These are phyloP conservation scores for Cacatua alba DNA, from an alignment of 2,113 vertebrate genomes.

Conservation along the genomic window DNA sequence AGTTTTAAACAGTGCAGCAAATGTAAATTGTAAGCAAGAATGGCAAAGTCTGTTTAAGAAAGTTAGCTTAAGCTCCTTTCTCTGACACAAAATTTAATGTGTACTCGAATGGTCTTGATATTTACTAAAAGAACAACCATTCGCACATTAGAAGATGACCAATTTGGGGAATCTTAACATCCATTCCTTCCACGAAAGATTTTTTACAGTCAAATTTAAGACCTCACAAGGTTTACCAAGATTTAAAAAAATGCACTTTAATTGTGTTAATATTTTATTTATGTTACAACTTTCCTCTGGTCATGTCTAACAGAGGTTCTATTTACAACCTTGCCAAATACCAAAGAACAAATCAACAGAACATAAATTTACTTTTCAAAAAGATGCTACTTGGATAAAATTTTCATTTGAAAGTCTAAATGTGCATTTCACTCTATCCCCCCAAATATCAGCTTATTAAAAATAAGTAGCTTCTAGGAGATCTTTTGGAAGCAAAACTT, in stretches of 20 bases:
- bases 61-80: neutral
- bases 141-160: neutral
- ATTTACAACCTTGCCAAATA: constrained; percentile 61
- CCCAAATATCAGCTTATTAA: neutral
- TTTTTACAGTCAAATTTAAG: neutral
- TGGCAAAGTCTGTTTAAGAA: neutral
- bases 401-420: constrained; percentile 55
- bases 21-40: neutral
- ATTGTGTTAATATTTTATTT: constrained; percentile 69
- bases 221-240: constrained; percentile 39
- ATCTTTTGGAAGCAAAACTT: neutral
- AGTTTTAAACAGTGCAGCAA: neutral
- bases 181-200: neutral
- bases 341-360: constrained; percentile 60
- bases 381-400: constrained; percentile 44
- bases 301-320: constrained; percentile 63
- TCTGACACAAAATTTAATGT: neutral
- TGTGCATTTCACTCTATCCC: constrained; percentile 1
- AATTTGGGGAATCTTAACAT: neutral
- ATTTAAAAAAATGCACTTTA: constrained; percentile 53
- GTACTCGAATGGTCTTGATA: neutral
- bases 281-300: constrained; percentile 27
- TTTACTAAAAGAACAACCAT: neutral
- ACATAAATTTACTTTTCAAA: constrained; percentile 58
- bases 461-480: neutral